Evolutionary conservation across 2,113 vertebrate genomes (phyloP), one percentile per base, ranked within the genome.

Genomic region (Todiramphus saurophagus): DNA sequence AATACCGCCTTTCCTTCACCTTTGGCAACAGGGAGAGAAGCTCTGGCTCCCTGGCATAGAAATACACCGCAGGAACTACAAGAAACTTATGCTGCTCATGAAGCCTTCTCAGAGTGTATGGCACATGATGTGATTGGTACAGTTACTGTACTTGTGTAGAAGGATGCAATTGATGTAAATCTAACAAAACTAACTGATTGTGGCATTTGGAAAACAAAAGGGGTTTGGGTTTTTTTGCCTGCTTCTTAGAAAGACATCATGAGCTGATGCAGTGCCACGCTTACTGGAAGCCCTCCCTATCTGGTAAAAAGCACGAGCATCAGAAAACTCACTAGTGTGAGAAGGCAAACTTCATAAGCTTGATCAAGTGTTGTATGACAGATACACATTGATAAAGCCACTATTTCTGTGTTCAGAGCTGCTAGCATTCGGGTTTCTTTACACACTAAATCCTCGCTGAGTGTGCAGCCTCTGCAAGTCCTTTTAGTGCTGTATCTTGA

Each of bases 41-140:
- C 20, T 48, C 50, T 43, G 63, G 48, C 44, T 86, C 44, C 27
- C 30, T 30, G 31, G 25, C 83, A 43, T 39, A 30, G 21, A 58
- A 92, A 86, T 4, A 48, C 13, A 41, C 16, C 1, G 0, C 2
- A 13, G 28, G 28, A 59, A 37, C 75, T 24, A 9, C n/a, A 46
- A 74, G 60, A 75, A 81, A 84, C 10, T 66, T 20, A 10, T 0
- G 23, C 41, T 73, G 68, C 73, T 84, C 27, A 1, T 7, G 14
- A 55, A 89, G 84, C 14, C 28, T 74, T 60, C n/a, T 75, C 59
- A 33, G 50, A 73, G 27, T 0, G 7, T 39, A 12, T 1, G 0
- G 58, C 44, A n/a, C 23, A 31, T 6, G 3, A 31, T 0, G 0
- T 12, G 35, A 25, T 53, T 1, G 0, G 41, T 37, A 58, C 18